These are phyloP conservation scores for Podarcis muralis DNA, from an alignment of 2,113 vertebrate species.

Conservation along the genomic window DNA sequence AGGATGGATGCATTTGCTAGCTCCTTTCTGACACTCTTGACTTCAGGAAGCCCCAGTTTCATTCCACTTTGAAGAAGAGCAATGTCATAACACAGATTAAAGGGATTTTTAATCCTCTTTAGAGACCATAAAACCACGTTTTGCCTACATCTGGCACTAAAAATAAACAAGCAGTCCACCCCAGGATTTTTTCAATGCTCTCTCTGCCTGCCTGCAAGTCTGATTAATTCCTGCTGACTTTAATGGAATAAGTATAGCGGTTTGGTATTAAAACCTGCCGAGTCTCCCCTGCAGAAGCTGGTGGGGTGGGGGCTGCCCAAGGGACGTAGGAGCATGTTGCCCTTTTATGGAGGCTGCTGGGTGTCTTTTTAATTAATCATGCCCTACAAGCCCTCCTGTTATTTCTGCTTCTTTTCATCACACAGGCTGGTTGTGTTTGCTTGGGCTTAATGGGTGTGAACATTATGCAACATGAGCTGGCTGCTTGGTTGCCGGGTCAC, in stretches of 20 bases:
- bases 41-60: not conserved
- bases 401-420: not conserved
- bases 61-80: not conserved
- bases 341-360: not conserved
- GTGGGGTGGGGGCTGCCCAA: not conserved
- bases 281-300: not conserved
- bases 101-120: not conserved
- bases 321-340: too few relatives aligned
- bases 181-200: not conserved
- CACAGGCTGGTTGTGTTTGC: not conserved
- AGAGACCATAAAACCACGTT: not conserved
- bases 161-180: not conserved
- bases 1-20: not conserved
- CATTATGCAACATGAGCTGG: not conserved
- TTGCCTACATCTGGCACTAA: not conserved
- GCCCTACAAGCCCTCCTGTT: not conserved
- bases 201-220: not conserved
- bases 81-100: not conserved
- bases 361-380: not conserved
- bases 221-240: not conserved
- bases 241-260: not conserved
- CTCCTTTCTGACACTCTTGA: not conserved
- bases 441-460: not conserved
- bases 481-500: rapidly evolving
- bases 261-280: not conserved